Percentiles rank a stretch among this genome's conserved stretches.
These are phyloP conservation scores for Anolis sagrei DNA, from an alignment of 2,113 vertebrate species.

Conservation along the genomic window DNA sequence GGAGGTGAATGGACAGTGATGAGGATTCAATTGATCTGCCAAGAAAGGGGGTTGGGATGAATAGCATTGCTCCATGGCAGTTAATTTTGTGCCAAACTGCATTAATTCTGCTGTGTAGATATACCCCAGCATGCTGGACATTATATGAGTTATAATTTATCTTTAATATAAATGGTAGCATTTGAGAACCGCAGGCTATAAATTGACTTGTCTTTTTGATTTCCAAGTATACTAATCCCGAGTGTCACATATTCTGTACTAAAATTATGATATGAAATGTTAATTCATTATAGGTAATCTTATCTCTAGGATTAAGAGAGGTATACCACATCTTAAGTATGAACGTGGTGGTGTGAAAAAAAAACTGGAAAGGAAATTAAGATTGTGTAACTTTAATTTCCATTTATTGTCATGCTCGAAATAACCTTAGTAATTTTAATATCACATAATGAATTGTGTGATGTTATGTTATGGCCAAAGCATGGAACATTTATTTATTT, in stretches of 20 bases:
- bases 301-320: slow-evolving; percentile 29
- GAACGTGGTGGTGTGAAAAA: neutral
- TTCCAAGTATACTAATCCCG: neutral
- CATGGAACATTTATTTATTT: too few relatives aligned
- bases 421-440: neutral
- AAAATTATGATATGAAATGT: neutral
- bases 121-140: too few relatives aligned
- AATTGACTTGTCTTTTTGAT: too few relatives aligned
- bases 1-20: too few relatives aligned
- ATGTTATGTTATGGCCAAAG: slow-evolving; percentile 49
- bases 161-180: neutral
- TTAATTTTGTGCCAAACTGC: too few relatives aligned
- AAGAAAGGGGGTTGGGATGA: too few relatives aligned
- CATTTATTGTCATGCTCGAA: slow-evolving; percentile 40
- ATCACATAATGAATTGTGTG: neutral
- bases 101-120: too few relatives aligned
- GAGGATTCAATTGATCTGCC: too few relatives aligned
- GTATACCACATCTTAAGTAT: neutral
- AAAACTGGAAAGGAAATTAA: slow-evolving; percentile 6
- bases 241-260: neutral
- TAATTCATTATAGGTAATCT: neutral
- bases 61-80: too few relatives aligned
- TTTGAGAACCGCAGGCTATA: neutral
- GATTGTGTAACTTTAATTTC: slow-evolving; percentile 33
- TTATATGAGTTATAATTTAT: neutral